phyloP scores from a whole-genome alignment of 35 echinoderm and acorn worm genomes.

The Ophioderma brevispina region DNA sequence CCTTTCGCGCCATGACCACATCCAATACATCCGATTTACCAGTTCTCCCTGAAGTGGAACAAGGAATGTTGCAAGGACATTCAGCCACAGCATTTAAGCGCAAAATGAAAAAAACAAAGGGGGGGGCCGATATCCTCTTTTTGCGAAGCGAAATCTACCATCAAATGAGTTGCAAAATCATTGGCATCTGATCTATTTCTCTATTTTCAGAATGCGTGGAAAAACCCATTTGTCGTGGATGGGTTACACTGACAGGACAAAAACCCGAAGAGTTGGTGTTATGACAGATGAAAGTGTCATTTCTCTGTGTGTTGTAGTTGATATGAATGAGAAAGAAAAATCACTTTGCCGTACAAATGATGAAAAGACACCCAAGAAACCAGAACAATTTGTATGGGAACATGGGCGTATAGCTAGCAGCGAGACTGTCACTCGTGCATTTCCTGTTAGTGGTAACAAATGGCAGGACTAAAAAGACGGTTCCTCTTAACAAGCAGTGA shows the following conservation, averaged over 20 bases:
- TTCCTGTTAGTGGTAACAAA: conserved; percentile 1
- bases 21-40: conserved; percentile 25
- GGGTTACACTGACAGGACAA: conserved; percentile 16
- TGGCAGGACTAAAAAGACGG: not conserved
- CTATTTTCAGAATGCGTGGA: not conserved
- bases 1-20: not conserved
- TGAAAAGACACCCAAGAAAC: not conserved
- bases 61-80: not conserved
- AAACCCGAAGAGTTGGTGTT: not conserved
- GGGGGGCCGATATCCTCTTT: too few relatives aligned
- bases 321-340: not conserved
- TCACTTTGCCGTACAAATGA: conserved; percentile 2
- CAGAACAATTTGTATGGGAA: conserved; percentile 19
- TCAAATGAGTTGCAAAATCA: not conserved
- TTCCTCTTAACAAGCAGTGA: conserved; percentile 3
- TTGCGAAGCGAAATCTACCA: not conserved
- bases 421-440: not conserved
- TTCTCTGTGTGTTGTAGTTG: conserved; percentile 2
- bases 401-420: not conserved
- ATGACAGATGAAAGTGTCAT: not conserved
- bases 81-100: not conserved
- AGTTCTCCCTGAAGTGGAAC: conserved; percentile 16
- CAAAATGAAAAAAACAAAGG: not conserved
- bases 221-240: not conserved
- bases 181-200: not conserved